These are phyloP conservation scores for Amphipoea oculea DNA, from an alignment of 2,888 invertebrate genomes.

Conservation along the genomic window DNA sequence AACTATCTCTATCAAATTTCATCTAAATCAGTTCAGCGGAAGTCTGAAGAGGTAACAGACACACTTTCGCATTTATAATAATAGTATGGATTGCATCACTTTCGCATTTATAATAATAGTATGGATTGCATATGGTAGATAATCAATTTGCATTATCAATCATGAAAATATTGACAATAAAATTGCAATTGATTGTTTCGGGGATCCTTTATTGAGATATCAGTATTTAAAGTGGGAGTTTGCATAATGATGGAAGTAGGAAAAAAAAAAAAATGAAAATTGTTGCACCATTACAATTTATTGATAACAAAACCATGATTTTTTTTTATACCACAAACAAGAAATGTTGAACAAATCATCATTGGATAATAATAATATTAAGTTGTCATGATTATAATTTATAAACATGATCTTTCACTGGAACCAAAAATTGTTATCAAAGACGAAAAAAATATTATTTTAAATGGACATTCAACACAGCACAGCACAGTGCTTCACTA, in stretches of 20 bases:
- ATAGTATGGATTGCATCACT: no score
- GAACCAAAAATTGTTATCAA: constrained; percentile 58
- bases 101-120: no score
- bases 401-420: constrained; percentile 50
- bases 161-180: no score
- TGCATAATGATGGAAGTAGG: not conserved
- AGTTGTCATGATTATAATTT: constrained; percentile 31
- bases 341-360: constrained; percentile 56
- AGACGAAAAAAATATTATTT: constrained; percentile 27
- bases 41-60: no score
- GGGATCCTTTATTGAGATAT: not conserved
- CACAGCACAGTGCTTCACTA: constrained; percentile 57
- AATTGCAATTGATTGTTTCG: no score
- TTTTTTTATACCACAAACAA: constrained; percentile 62
- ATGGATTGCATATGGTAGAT: no score
- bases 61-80: no score
- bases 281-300: constrained; percentile 75
- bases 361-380: constrained; percentile 29
- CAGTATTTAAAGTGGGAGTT: not conserved
- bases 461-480: constrained; percentile 48
- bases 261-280: constrained; percentile 41
- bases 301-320: constrained; percentile 70
- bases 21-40: no score
- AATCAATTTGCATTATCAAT: no score
- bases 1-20: no score